Evolutionary conservation across 2,113 vertebrate genomes (phyloP).

Genomic region (Podilymbus podiceps): DNA sequence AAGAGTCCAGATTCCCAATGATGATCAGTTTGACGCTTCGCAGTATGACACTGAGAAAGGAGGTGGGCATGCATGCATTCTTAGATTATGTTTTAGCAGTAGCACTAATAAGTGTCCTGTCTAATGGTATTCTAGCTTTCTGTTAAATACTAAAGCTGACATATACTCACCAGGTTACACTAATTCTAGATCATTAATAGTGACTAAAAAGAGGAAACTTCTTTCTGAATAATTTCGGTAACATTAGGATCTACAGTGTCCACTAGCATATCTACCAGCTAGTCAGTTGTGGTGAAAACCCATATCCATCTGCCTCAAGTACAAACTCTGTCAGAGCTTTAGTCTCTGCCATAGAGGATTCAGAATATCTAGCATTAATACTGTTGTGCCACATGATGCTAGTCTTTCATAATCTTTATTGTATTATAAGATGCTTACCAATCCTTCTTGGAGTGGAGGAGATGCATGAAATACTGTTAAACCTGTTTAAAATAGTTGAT

Average conservation of each 20-base stretch:
- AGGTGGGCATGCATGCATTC: conserved; percentile 72
- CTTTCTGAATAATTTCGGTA: neutral
- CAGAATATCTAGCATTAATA: neutral
- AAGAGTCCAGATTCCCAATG: conserved; percentile 90
- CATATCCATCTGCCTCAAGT: neutral
- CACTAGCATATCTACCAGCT: neutral
- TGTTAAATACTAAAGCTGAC: neutral
- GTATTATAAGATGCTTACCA: neutral
- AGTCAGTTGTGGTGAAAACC: neutral
- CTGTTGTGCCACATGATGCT: neutral
- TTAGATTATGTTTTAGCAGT: neutral
- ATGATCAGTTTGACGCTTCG: conserved; percentile 88
- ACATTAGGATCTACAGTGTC: neutral
- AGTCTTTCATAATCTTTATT: neutral
- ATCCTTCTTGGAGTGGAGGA: neutral
- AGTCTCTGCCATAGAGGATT: neutral
- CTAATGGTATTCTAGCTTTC: neutral
- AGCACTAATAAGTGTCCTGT: neutral
- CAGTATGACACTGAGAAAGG: conserved; percentile 93
- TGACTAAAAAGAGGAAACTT: neutral
- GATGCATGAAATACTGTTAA: neutral
- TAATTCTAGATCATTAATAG: neutral
- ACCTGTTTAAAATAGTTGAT: neutral
- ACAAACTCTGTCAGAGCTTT: neutral
- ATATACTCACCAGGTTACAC: fast-evolving